Base-by-base conservation (phyloP, 2,113 vertebrate species). In the Oenanthe melanoleuca region DNA sequence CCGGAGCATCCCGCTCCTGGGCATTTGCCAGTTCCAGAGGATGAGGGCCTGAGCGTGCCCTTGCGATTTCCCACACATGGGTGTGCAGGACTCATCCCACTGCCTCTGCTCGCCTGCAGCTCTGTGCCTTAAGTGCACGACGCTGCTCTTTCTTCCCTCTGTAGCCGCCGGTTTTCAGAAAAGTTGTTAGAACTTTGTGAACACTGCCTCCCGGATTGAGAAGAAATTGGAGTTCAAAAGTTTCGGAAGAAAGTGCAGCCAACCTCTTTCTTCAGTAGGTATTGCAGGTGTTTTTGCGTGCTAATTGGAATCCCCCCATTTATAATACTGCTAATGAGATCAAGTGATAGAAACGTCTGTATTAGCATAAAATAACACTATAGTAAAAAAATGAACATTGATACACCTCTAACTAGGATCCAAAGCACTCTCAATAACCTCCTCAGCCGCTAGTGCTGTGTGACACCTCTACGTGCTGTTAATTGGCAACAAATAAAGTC, bases 111-210 rank as follows among this genome's bases (percentile, higher is more conserved):
- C 4, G 1, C 9, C 34, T 6, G 49, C 60, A 12, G 29, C 40
- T 34, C 0, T 5, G 26, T 12, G 37, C n/a, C 31, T 1, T 1
- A 4, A 29, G 25, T 15, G 63, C 34, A 13, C 14, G 2, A 2
- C 4, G 6, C 55, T n/a, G 14, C 2, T 0, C 12, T 19, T 40
- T 9, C 26, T 5, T 21, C n/a, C 33, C 25, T 8, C 14, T 3
- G 12, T 22, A 33, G 45, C 34, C 5, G 7, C 14, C 22, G 2
- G 5, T 6, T 65, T 23, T 56, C 40, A 14, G 33, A 28, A 8
- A 33, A 63, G 63, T 8, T 52, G 21, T 8, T 18, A 49, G 64
- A 53, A 38, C 34, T 65, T 50, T 1, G 33, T 12, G 25, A 42
- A 15, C 0, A 6, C 12, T 33, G 55, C 45, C 55, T 45, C 59